Evolutionary conservation across 2,797 vertebrate genomes (phyloP), one percentile per base, ranked within the genome.

Genomic region (Hafferia zeledoni): DNA sequence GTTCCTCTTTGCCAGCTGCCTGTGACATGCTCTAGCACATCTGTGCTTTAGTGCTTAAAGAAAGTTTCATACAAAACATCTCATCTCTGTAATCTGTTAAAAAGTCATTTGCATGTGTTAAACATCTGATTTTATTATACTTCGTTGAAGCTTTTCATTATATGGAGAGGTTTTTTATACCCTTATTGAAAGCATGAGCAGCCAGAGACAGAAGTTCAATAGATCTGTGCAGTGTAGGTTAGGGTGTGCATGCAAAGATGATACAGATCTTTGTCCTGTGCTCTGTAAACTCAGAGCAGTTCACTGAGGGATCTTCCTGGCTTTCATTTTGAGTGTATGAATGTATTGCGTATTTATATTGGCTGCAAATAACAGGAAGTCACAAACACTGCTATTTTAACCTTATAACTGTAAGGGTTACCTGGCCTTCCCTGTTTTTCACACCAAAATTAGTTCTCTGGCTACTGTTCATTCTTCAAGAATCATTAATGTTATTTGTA

Each of bases 1-100:
- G 43, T 87, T 97, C 83, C 18, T 75, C 55, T 71, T 87, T 95
- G 79, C 78, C 89, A 91, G 49, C 83, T 94, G 86, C 82, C 87
- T 89, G 1, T 93, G 83, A 89, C 83, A 44, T 76, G n/a, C 33
- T 70, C 16, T 86, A 60, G 67, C 59, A 69, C 61, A 87, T 90
- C 57, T 81, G 60, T 90, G 41, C 41, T 70, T 81, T 71, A 89
- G 31, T 75, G 78, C 35, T 43, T 56, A 33, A 71, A 89, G 88
- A 71, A 87, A 67, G 59, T 53, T 92, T 78, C 39, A 6, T 47
- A 50, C 7, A 68, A 68, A 96, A 69, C 71, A 59, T 90, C 33
- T 76, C 28, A 24, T 61, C 31, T 71, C 37, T 83, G 37, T 92
- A 70, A 82, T 75, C 75, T 75, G 63, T 50, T 93, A 65, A 90